Evolutionary conservation across 2,888 invertebrate genomes (phyloP).

Genomic region (Cacoxenus indagator): DNA sequence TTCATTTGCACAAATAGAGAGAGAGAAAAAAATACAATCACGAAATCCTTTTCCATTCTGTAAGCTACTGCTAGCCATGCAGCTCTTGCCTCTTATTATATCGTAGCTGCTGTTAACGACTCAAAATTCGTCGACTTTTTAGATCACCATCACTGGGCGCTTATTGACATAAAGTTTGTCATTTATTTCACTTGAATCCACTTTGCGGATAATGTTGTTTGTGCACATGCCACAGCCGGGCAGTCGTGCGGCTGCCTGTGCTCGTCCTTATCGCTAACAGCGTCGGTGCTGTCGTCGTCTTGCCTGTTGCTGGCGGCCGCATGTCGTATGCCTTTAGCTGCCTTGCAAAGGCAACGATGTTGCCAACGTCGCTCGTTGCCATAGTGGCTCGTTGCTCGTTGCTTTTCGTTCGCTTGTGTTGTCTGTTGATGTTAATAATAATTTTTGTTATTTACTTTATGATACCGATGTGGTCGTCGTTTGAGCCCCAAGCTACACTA

Average conservation of each 20-base stretch:
- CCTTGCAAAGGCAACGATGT: no score
- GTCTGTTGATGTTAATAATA: conserved; percentile 6
- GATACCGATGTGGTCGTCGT: conserved; percentile 5
- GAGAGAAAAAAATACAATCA: no score
- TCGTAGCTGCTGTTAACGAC: no score
- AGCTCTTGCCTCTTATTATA: no score
- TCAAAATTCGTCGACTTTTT: no score
- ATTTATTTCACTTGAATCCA: conserved; percentile 13
- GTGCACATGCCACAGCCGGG: neutral
- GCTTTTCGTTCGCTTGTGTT: no score
- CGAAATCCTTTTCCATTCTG: no score
- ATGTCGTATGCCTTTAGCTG: neutral
- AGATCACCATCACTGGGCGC: neutral
- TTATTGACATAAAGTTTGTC: neutral
- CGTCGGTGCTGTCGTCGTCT: neutral
- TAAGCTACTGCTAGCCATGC: no score
- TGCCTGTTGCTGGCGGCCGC: neutral
- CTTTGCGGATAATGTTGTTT: neutral
- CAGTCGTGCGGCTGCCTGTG: neutral
- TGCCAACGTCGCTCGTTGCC: no score
- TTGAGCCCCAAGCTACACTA: neutral
- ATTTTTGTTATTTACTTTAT: conserved; percentile 14
- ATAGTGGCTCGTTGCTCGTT: no score
- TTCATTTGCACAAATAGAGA: no score
- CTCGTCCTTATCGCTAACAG: no score